Base-by-base conservation (phyloP, 2,888 invertebrate species). In the Eudasyphora cyanicolor region DNA sequence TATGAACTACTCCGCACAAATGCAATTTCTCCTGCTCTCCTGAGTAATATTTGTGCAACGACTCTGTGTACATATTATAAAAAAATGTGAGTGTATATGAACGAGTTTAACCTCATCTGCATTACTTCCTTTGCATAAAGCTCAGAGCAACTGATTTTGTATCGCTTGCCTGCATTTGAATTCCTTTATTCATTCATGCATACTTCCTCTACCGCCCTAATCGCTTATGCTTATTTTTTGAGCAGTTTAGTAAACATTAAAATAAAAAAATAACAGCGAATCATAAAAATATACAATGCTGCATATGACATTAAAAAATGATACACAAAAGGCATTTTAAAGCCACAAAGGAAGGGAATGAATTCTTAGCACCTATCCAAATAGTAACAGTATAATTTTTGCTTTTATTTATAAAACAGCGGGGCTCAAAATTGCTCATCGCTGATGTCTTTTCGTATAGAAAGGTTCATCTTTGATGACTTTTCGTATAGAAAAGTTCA, bases 291-390 rank as follows among this genome's bases (percentile, higher is more conserved):
- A 62, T 38, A 21, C 17, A 67, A 35, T 67, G 67, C 42, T 67
- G 67, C 42, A 67, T n/a, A 24, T 67, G 67, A 67, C 67, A 67
- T 24, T 67, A 19, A 67, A 62, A 29, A 32, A 67, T 64, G 21
- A 12, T 21, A 29, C 60, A 60, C 27, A 29, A 32, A 60, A n/a
- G 7, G 32, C n/a, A 7, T 21, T 60, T 60, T 29, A 60, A 60
- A 29, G 24, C 19, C 12, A 64, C 21, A 38, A 38, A 35, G 38
- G 38, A 17, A 64, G 12, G 12, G 14, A 21, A 54, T 24, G 14
- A 35, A 38, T 67, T 64, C 1, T 38, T 38, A n/a, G n/a, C n/a
- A n/a, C n/a, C n/a, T n/a, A n/a, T n/a, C n/a, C n/a, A 35, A 64
- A 60, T 54, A 24, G 24, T 24, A n/a, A n/a, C n/a, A n/a, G n/a